Conservation (phyloP, 2,888 invertebrate species). For the Leptopterna dolabrata region DNA sequence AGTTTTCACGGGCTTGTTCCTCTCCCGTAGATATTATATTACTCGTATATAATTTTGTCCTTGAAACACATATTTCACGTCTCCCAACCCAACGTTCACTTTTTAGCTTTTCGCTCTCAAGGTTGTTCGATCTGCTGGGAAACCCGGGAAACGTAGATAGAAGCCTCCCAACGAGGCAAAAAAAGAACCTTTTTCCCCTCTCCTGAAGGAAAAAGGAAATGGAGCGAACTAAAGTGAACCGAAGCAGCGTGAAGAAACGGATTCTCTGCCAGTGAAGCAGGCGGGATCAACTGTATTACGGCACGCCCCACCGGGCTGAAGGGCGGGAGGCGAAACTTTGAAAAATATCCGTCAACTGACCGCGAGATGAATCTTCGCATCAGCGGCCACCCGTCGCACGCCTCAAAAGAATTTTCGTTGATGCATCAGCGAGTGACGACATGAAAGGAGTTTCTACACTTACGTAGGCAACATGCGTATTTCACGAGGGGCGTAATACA, state of each 20-base stretch:
- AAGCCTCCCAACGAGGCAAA: background rate
- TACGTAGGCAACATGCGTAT: background rate
- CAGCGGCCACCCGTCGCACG: background rate
- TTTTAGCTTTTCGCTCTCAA: too few species aligned
- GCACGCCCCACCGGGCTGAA: constrained; percentile 24
- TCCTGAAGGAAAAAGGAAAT: constrained; percentile 37
- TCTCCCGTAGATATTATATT: too few species aligned
- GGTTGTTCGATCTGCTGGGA: too few species aligned
- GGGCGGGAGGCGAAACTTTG: constrained; percentile 39
- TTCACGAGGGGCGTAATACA: background rate
- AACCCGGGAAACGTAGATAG: background rate
- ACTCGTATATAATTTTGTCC: too few species aligned
- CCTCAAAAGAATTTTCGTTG: constrained; percentile 40
- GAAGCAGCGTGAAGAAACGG: constrained; percentile 50
- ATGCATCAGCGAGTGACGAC: constrained; percentile 28
- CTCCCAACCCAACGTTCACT: too few species aligned
- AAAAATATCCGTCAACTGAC: constrained; percentile 29
- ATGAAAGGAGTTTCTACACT: background rate
- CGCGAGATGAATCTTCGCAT: constrained; percentile 14
- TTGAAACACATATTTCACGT: too few species aligned
- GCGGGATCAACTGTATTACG: constrained; percentile 51
- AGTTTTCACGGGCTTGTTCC: too few species aligned
- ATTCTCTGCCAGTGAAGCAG: constrained; percentile 40
- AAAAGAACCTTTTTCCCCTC: background rate
- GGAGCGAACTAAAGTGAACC: constrained; percentile 45